Base-by-base conservation (phyloP, 2,113 vertebrate species). In the Oryzias javanicus region DNA sequence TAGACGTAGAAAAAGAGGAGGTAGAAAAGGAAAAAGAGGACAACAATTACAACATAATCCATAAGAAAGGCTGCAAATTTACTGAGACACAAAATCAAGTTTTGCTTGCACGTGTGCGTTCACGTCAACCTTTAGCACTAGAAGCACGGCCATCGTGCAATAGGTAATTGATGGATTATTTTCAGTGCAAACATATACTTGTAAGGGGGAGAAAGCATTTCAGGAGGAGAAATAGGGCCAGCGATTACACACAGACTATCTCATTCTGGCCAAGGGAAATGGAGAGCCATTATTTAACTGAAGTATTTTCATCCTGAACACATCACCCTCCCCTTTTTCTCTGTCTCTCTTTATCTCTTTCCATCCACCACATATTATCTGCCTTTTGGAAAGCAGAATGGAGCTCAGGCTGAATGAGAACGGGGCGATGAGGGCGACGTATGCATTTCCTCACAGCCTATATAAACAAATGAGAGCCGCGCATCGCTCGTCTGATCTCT, bases 91-190 rank as follows among this genome's bases (percentile, higher is more conserved):
- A 78, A 69, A 73, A 52, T 70, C 64, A 50, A 54, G 25, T 42
- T 19, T 49, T 57, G 57, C 46, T 41, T 20, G 49, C 56, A 63
- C 56, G 76, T 47, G 16, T 16, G 47, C 65, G 63, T 58, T 74
- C 60, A 57, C 51, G 74, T 70, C 49, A 59, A 42, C 80, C 72
- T 71, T 82, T 50, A 60, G 78, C 79, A 72, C 86, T 86, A 91
- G 91, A 88, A 93, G 86, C 82, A 64, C 62, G 81, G 79, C 87
- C 90, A 91, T 91, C 88, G 89, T 91, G 84, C 88, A 90, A 89
- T 89, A 81, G 89, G 88, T 92, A 93, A 91, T 91, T 93, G 91
- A 93, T 91, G 90, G 91, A 93, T 93, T 91, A 91, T 90, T 84
- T 89, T 91, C 79, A 86, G 87, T 63, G 85, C 86, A 91, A 89